Conservation (phyloP, 2,113 vertebrate species). For the human (Homo sapiens) region DNA sequence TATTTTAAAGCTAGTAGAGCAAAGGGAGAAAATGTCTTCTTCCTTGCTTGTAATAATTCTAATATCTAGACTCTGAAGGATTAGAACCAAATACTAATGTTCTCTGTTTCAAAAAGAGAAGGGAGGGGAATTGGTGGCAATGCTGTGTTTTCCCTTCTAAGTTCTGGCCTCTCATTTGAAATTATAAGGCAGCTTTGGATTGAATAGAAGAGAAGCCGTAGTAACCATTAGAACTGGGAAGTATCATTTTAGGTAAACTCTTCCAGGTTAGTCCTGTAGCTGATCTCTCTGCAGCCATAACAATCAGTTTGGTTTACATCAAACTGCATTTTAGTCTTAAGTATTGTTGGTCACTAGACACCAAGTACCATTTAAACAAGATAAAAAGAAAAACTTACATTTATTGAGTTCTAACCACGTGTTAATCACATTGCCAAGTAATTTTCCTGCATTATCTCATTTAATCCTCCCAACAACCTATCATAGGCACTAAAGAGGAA, state of each 20-base stretch:
- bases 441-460: constrained; percentile 23
- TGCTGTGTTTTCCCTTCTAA: not conserved
- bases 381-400: constrained; percentile 9
- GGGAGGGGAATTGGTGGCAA: not conserved
- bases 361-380: not conserved
- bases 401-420: constrained; percentile 40
- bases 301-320: not conserved
- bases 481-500: not conserved
- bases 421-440: constrained; percentile 10
- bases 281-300: not conserved
- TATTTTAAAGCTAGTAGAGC: not conserved
- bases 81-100: not conserved
- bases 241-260: not conserved
- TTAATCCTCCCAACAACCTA: constrained; percentile 4
- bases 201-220: not conserved
- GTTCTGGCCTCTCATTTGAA: not conserved
- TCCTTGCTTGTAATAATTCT: constrained; percentile 1
- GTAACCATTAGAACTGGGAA: constrained; percentile 7
- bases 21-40: not conserved
- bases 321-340: constrained; percentile 1
- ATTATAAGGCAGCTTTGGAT: not conserved
- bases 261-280: not conserved
- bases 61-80: not conserved
- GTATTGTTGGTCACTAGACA: not conserved
- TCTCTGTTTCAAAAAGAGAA: not conserved